Conservation (phyloP, 2,113 vertebrate genomes). For the Mandrillus leucophaeus region DNA sequence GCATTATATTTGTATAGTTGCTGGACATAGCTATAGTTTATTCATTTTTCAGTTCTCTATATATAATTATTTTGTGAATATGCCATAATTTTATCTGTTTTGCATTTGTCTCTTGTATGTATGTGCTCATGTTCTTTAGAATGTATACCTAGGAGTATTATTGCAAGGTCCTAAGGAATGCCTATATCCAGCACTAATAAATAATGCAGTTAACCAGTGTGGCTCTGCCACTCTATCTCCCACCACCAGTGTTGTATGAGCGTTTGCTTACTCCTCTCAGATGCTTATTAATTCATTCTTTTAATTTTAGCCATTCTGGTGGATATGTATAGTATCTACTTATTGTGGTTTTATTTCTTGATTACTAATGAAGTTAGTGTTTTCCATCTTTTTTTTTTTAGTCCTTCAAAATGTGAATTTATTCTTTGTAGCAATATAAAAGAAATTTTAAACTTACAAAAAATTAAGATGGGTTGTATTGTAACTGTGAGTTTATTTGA, state of each 20-base stretch:
- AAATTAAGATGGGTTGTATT: not conserved
- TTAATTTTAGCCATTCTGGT: not conserved
- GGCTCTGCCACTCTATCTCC: fast-evolving
- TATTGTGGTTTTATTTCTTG: not conserved
- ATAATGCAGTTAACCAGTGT: not conserved
- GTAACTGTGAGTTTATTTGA: not conserved
- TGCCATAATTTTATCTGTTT: not conserved
- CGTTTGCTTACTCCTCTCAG: not conserved
- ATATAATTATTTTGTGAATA: not conserved
- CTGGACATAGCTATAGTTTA: too few relatives aligned
- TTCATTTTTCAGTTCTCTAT: too few relatives aligned
- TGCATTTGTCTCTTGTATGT: not conserved
- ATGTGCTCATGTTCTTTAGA: not conserved
- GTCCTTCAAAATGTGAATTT: not conserved
- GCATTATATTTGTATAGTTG: fast-evolving
- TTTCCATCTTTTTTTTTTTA: conserved; percentile 15
- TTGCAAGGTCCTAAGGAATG: not conserved
- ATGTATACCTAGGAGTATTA: not conserved
- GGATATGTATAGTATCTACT: not conserved
- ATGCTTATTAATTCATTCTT: not conserved
- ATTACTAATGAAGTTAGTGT: not conserved
- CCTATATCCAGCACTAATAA: not conserved
- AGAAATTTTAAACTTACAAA: conserved; percentile 8
- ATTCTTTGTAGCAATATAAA: not conserved
- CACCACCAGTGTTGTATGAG: fast-evolving